A percentile compares a stretch with the other conserved stretches of the same genome.
phyloP scores from a whole-genome alignment of 2,888 invertebrate species.

The Ceramica pisi region DNA sequence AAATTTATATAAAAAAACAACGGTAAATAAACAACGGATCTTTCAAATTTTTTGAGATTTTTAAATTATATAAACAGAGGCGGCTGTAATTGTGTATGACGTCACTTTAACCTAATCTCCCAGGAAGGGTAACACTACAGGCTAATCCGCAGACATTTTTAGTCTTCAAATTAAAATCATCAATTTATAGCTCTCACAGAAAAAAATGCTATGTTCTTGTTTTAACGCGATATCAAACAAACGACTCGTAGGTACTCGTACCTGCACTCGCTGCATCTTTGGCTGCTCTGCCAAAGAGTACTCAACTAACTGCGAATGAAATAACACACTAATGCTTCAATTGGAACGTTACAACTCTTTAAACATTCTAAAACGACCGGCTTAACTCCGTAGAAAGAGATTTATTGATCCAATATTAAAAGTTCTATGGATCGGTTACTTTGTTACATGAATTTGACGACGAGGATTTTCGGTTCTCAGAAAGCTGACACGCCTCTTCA shows the following conservation, averaged over 20 bases:
- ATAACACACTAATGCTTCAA: constrained; percentile 47
- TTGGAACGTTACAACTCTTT: constrained; percentile 11
- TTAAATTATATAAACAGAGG: not conserved
- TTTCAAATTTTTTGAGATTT: no score
- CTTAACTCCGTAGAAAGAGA: constrained; percentile 4
- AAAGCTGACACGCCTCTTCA: constrained; percentile 8
- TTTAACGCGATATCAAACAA: constrained; percentile 12
- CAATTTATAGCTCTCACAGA: not conserved
- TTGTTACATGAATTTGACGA: not conserved
- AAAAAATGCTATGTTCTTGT: constrained; percentile 18
- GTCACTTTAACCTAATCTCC: no score
- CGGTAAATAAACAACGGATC: no score
- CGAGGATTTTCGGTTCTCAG: constrained; percentile 8
- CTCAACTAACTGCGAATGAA: constrained; percentile 34
- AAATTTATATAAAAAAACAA: no score
- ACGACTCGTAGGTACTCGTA: constrained; percentile 17
- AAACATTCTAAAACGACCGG: constrained; percentile 25
- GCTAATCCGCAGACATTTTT: not conserved
- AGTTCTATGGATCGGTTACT: not conserved
- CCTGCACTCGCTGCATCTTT: constrained; percentile 38
- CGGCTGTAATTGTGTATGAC: no score
- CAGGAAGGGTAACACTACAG: no score
- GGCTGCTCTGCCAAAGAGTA: constrained; percentile 37
- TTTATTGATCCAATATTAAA: constrained; percentile 28
- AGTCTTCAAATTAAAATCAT: not conserved